These are phyloP conservation scores for Nipponacmea schrenckii DNA, from an alignment of 2,888 invertebrate species.

Conservation along the genomic window DNA sequence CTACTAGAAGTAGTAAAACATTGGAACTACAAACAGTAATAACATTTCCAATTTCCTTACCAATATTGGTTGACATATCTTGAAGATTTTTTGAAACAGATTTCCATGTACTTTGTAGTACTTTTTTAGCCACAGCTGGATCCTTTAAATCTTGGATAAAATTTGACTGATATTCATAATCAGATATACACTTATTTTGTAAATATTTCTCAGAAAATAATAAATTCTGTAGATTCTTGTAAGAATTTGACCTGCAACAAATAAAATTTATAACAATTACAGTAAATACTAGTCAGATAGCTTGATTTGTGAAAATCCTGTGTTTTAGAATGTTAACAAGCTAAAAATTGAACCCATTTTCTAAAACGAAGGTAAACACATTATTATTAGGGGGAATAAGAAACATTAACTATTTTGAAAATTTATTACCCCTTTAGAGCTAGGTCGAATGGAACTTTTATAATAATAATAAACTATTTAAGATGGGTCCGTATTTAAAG, in stretches of 20 bases:
- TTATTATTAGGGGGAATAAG: too few species aligned
- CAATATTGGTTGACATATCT: neutral
- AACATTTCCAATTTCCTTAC: neutral
- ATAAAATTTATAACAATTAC: neutral
- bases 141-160: neutral
- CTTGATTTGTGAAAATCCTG: too few species aligned
- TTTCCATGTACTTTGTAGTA: slow-evolving; percentile 1
- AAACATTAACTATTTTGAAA: too few species aligned
- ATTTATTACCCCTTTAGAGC: too few species aligned
- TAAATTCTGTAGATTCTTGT: neutral
- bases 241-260: neutral
- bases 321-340: too few species aligned
- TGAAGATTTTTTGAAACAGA: neutral
- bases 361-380: too few species aligned
- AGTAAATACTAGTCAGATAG: too few species aligned
- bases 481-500: too few species aligned
- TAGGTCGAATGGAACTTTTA: too few species aligned
- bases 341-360: too few species aligned
- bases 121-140: neutral
- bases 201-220: slow-evolving; percentile 3
- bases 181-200: neutral
- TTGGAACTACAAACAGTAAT: neutral
- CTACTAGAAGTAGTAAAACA: neutral
- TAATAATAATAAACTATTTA: too few species aligned
- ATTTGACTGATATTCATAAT: neutral